Evolutionary conservation across 2,888 invertebrate species (phyloP), one percentile per base, ranked within the genome.

Genomic region (Himalopsyche tibetana): DNA sequence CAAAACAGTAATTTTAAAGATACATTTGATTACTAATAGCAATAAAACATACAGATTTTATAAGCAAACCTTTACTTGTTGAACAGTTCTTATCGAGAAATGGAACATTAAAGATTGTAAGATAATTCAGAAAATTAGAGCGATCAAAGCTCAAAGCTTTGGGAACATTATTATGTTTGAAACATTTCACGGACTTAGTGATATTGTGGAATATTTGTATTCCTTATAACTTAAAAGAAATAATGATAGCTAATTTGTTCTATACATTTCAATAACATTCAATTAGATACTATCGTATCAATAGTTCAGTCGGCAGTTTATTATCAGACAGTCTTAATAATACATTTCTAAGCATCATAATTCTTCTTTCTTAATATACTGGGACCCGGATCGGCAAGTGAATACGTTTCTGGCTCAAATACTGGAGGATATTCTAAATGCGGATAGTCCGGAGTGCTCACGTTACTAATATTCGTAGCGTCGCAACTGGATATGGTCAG

Each of bases 371-470:
- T 86, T 36, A 88, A 83, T 69, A 87, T 86, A 89, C 91, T 92
- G 90, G 91, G 91, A 89, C 91, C 92, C 83, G 92, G 94, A 90
- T 94, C 93, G 11, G 93, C 94, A 86, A 97, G 94, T 83, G 96
- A 96, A 92, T 97, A 97, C 0, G 96, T 96, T 92, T 97, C 97
- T 0, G 97, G 95, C 91, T 96, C 96, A 92, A 97, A 97, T 55
- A 97, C 96, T 82, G 97, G 97, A 81, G 97, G 97, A 91, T 97
- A 97, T 92, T 96, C 96, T 92, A 97, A 94, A 90, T 96, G 96
- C 85, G 97, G 96, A 92, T 97, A 97, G 90, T 95, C 95, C 5
- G 94, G 94, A 5, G 94, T 91, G 55, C 81, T 86, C 63, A 84
- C 56, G 82, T 85, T 88, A 74, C 85, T 51, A 86, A 87, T 28